phyloP scores from a whole-genome alignment of 2,113 vertebrate species.

The Lepus americanus region DNA sequence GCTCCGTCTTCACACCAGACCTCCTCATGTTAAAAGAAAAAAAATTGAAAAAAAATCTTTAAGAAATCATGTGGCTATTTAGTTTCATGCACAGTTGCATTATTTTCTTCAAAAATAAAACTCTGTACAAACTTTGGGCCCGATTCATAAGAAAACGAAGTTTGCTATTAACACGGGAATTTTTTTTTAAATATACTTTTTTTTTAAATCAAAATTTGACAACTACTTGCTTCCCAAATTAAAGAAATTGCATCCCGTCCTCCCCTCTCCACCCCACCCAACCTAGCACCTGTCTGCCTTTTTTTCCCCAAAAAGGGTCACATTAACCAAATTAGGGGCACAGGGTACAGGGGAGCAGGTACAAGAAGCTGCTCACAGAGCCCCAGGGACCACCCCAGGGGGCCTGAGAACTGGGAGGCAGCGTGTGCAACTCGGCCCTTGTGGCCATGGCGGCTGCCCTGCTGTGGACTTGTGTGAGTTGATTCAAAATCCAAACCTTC shows the following conservation, averaged over 20 bases:
- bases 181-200: conserved; percentile 75
- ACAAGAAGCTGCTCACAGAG: conserved; percentile 1
- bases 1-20: conserved; percentile 89
- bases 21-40: conserved; percentile 85
- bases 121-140: conserved; percentile 91
- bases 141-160: conserved; percentile 90
- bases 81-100: conserved; percentile 91
- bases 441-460: background rate
- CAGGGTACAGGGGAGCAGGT: background rate
- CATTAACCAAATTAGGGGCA: conserved; percentile 14
- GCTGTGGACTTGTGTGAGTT: background rate
- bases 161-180: conserved; percentile 91
- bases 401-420: background rate
- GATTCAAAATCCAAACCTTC: conserved; percentile 53
- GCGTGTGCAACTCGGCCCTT: background rate
- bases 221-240: conserved; percentile 50
- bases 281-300: conserved; percentile 58
- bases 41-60: conserved; percentile 66
- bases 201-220: conserved; percentile 71
- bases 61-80: conserved; percentile 89
- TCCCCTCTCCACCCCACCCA: background rate
- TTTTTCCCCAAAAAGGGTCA: conserved; percentile 55
- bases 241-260: conserved; percentile 44
- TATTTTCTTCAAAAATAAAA: conserved; percentile 88
- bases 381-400: background rate